These are phyloP conservation scores for Drosophila orena DNA, from an alignment of 1,140 invertebrate genomes.

Conservation along the genomic window DNA sequence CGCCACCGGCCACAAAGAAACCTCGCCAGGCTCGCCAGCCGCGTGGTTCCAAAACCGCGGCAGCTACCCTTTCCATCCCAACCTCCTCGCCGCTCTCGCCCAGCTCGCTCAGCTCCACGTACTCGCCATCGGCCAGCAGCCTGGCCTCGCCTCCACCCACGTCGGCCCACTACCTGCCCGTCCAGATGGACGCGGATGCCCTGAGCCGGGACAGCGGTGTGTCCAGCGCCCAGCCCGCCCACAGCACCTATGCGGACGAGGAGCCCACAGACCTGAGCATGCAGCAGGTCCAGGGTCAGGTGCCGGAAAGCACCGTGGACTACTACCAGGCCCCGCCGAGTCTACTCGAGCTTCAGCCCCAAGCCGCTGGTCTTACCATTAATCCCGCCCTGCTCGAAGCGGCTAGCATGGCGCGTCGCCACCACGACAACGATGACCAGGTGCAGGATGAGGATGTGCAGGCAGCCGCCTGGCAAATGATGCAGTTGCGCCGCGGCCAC, in stretches of 20 bases:
- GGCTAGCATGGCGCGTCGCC: constrained; percentile 79
- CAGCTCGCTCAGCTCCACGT: constrained; percentile 60
- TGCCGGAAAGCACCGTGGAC: constrained; percentile 1
- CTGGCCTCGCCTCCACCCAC: constrained; percentile 56
- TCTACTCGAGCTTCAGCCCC: constrained; percentile 34
- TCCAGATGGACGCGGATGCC: constrained; percentile 55
- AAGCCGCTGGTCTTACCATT: constrained; percentile 60
- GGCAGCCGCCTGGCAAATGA: constrained; percentile 68
- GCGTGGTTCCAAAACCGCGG: constrained; percentile 30
- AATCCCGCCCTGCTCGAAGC: constrained; percentile 86
- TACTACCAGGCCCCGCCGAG: constrained; percentile 31
- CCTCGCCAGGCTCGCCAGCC: constrained; percentile 60
- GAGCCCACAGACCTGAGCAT: constrained; percentile 82
- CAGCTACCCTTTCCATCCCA: not conserved
- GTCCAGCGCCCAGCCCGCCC: constrained; percentile 54
- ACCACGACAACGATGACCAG: constrained; percentile 39
- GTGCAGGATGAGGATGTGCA: constrained; percentile 61
- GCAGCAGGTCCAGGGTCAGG: constrained; percentile 46
- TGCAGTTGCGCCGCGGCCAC: constrained; percentile 65
- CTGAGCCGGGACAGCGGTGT: constrained; percentile 78
- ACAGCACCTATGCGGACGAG: constrained; percentile 56
- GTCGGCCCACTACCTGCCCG: constrained; percentile 31
- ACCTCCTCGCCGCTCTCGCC: constrained; percentile 63
- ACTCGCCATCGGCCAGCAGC: constrained; percentile 62
- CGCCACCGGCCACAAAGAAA: constrained; percentile 80